Conservation (phyloP, 37 sponge, comb jelly and placozoan genomes). For the Theonella swinhoei region DNA sequence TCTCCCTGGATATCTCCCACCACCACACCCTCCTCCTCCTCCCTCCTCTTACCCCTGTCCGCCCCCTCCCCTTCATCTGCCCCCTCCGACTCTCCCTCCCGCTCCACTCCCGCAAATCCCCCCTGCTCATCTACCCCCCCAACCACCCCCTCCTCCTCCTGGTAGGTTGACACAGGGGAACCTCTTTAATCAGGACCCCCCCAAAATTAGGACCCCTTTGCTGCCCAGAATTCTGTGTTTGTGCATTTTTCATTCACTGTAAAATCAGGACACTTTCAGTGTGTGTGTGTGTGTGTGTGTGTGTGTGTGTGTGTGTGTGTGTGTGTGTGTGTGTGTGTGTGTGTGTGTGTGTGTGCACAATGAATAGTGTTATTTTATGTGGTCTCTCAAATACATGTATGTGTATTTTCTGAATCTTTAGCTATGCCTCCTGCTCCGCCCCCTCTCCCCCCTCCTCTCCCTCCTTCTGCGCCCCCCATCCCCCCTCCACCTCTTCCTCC, state of each 20-base stretch:
- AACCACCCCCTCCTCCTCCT: conserved; percentile 1
- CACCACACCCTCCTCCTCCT: conserved; percentile 4
- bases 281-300: too few relatives aligned
- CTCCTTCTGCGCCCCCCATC: not conserved
- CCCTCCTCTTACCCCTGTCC: not conserved
- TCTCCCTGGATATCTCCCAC: not conserved
- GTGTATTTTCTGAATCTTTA: too few relatives aligned
- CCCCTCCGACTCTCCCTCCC: conserved; percentile 6
- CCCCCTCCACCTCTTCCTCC: not conserved
- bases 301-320: too few relatives aligned
- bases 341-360: too few relatives aligned
- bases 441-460: not conserved
- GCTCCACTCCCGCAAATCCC: not conserved
- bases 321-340: too few relatives aligned
- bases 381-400: too few relatives aligned
- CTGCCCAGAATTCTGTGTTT: too few relatives aligned
- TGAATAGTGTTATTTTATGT: too few relatives aligned
- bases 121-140: not conserved
- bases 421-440: conserved; percentile 22
- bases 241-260: too few relatives aligned
- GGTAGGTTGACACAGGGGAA: not conserved
- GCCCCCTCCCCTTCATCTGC: not conserved
- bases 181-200: too few relatives aligned
- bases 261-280: too few relatives aligned
- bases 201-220: too few relatives aligned